Percentiles rank a stretch among this genome's conserved stretches.
These are phyloP conservation scores for Catonia carolina DNA, from an alignment of 2,888 invertebrate genomes.

Conservation along the genomic window DNA sequence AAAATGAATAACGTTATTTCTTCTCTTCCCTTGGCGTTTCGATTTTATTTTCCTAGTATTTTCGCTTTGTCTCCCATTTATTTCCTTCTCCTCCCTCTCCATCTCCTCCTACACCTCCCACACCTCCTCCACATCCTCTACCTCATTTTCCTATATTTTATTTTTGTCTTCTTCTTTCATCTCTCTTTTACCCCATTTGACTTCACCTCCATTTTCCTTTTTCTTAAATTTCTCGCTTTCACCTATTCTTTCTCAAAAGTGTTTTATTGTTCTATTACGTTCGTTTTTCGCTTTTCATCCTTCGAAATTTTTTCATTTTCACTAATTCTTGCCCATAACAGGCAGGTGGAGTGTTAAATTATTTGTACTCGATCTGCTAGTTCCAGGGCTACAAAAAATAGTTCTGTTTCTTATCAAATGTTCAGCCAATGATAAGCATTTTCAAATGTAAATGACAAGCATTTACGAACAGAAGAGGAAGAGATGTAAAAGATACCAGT, in stretches of 20 bases:
- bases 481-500: no score
- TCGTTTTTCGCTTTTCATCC: background rate
- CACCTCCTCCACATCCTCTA: background rate
- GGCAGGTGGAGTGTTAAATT: no score
- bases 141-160: background rate
- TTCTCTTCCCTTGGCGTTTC: background rate
- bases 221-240: background rate
- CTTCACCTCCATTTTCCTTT: background rate
- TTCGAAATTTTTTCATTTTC: no score
- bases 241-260: background rate
- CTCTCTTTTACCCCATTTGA: background rate
- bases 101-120: background rate
- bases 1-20: no score
- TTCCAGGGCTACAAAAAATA: no score
- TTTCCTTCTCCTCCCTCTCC: background rate
- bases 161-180: background rate
- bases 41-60: background rate
- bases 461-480: no score
- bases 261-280: no score
- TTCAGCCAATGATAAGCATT: no score
- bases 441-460: no score
- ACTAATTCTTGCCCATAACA: no score
- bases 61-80: background rate
- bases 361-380: no score
- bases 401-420: no score